Evolutionary conservation across 2,888 invertebrate genomes (phyloP), one percentile per base, ranked within the genome.

Genomic region (Caenorhabditis angaria): DNA sequence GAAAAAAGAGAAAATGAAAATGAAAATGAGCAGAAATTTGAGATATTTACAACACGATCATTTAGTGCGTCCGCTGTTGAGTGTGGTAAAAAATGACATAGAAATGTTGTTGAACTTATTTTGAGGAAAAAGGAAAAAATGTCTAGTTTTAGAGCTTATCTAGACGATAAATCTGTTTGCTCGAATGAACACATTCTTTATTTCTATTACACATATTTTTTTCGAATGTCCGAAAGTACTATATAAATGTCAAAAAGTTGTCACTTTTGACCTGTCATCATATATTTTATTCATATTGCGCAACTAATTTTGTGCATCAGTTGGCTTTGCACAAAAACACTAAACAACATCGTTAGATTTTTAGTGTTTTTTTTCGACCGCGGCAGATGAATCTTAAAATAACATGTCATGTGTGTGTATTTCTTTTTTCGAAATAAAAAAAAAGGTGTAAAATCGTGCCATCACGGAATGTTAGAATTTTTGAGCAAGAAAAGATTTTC

Each of bases 41-140:
- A 70, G 64, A 32, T 57, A 64, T 70, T 64, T 63, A 63, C 69
- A 69, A 60, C n/a, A n/a, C 41, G 41, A 41, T 18, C 41, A 41
- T 41, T 41, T 41, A 41, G 41, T 14, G 10, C 10, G 41, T 41
- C 41, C 14, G 18, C 18, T 41, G 18, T 41, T 62, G 35, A 28
- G 53, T 51, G 51, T 48, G 59, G 27, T 29, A 53, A 29, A 56
- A 50, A 35, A 53, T 48, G 41, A 50, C 53, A 60, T n/a, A n/a
- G n/a, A n/a, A n/a, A n/a, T n/a, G 41, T 56, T 64, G 61, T 70
- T 64, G 61, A 70, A 70, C 64, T 64, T 55, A 10, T 63, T 56
- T 69, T 53, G 28, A 64, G 60, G 59, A 54, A 54, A 54, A 53
- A 59, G 60, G 60, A 63, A 69, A 69, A 60, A 64, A 64, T 69